Percentiles rank a stretch among this genome's conserved stretches.
Conservation (phyloP, 2,888 invertebrate genomes). For the Polia nebulosa region DNA sequence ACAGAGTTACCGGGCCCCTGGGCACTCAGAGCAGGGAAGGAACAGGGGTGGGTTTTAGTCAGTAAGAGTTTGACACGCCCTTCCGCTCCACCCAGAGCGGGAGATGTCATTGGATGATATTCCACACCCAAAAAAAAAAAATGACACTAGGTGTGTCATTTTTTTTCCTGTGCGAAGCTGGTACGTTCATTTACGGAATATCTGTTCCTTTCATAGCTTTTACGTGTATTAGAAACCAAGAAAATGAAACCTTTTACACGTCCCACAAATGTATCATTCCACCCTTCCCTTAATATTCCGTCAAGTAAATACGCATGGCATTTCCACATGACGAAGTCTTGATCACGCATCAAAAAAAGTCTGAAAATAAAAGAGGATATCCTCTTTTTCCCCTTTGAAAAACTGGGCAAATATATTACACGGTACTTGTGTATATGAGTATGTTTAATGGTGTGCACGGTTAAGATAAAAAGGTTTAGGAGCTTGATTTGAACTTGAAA, state of each 20-base stretch:
- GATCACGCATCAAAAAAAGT: constrained; percentile 41
- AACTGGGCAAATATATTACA: constrained; percentile 22
- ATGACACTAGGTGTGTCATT: too few species aligned
- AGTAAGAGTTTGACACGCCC: too few species aligned
- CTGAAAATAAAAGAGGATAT: constrained; percentile 24
- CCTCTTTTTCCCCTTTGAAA: constrained; percentile 7
- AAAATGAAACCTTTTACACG: constrained; percentile 20
- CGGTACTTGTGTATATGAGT: constrained; percentile 14
- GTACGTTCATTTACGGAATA: too few species aligned
- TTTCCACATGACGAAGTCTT: constrained; percentile 37
- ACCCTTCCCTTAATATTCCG: constrained; percentile 7
- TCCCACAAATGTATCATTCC: constrained; percentile 1
- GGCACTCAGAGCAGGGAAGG: too few species aligned
- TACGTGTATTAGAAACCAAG: not conserved
- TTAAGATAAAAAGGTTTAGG: not conserved
- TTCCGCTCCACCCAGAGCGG: too few species aligned
- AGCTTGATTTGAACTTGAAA: not conserved
- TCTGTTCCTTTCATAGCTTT: not conserved
- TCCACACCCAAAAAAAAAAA: too few species aligned
- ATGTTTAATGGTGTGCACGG: constrained; percentile 12
- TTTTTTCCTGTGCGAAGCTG: too few species aligned
- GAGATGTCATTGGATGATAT: too few species aligned
- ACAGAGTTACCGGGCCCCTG: too few species aligned
- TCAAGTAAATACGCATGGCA: constrained; percentile 27
- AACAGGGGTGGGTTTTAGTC: too few species aligned